Percentiles rank a stretch among this genome's conserved stretches.
phyloP scores from a whole-genome alignment of 2,113 vertebrate species.

The Thermophis baileyi region DNA sequence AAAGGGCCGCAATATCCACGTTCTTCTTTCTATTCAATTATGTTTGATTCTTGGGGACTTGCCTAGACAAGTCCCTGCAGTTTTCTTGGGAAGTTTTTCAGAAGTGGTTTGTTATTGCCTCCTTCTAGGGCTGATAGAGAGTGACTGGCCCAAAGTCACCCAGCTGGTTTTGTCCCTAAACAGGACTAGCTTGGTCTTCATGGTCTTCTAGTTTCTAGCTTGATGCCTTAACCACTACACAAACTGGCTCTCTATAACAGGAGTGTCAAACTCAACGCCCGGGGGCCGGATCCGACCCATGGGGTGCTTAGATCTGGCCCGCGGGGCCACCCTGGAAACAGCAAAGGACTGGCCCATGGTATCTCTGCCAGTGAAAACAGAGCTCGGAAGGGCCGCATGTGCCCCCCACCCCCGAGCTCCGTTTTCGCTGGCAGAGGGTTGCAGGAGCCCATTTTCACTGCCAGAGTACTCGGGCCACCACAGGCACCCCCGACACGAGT shows the following conservation, averaged over 20 bases:
- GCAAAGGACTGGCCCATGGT: too few species aligned
- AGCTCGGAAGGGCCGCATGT: too few species aligned
- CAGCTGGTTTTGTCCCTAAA: background rate
- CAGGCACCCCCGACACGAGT: too few species aligned
- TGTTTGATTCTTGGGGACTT: background rate
- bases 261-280: too few species aligned
- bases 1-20: background rate
- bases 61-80: background rate
- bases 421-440: too few species aligned
- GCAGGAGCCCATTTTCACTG: too few species aligned
- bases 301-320: too few species aligned
- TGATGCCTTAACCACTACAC: background rate
- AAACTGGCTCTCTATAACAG: background rate
- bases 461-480: too few species aligned
- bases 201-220: background rate
- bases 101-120: background rate
- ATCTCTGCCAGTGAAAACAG: too few species aligned
- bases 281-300: too few species aligned
- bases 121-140: background rate
- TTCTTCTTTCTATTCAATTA: background rate
- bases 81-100: background rate
- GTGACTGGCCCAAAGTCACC: background rate
- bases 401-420: too few species aligned
- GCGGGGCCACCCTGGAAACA: too few species aligned
- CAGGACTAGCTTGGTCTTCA: background rate